Evolutionary conservation across 2,888 invertebrate genomes (phyloP).

Genomic region (Metallyticus violacea): DNA sequence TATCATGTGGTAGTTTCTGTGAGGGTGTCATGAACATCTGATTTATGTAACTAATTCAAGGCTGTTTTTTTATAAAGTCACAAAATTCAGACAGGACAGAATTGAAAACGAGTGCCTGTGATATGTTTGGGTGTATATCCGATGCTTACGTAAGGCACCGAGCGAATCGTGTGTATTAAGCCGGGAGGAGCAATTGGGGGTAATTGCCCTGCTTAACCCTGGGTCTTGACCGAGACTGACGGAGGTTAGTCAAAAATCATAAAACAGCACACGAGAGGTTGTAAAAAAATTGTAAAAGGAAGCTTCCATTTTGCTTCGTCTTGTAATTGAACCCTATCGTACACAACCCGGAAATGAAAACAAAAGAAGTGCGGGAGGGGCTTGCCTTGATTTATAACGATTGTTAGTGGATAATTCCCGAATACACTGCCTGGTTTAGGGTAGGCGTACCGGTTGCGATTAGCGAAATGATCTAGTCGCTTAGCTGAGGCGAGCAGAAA

Average conservation of each 20-base stretch:
- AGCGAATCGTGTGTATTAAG: background rate
- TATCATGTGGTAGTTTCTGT: too few species aligned
- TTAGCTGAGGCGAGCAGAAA: too few species aligned
- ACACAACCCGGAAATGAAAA: background rate
- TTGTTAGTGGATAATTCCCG: background rate
- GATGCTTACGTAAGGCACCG: background rate
- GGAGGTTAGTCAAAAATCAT: conserved; percentile 11
- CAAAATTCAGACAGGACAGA: background rate
- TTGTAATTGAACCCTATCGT: background rate
- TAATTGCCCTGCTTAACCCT: conserved; percentile 13
- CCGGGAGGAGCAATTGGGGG: conserved; percentile 1
- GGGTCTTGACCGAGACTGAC: background rate
- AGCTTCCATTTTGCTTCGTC: background rate
- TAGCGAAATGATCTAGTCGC: too few species aligned
- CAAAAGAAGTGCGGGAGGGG: background rate
- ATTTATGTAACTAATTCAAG: too few species aligned
- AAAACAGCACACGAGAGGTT: background rate
- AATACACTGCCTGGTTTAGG: background rate
- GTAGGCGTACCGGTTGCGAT: background rate
- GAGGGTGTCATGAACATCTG: too few species aligned
- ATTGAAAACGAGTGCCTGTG: background rate
- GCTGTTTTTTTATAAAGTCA: too few species aligned
- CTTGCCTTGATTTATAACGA: background rate
- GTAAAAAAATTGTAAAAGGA: background rate
- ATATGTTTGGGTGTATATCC: background rate